These are phyloP conservation scores for Sebastes vulpes DNA, from an alignment of 2,797 vertebrate species.

Conservation along the genomic window DNA sequence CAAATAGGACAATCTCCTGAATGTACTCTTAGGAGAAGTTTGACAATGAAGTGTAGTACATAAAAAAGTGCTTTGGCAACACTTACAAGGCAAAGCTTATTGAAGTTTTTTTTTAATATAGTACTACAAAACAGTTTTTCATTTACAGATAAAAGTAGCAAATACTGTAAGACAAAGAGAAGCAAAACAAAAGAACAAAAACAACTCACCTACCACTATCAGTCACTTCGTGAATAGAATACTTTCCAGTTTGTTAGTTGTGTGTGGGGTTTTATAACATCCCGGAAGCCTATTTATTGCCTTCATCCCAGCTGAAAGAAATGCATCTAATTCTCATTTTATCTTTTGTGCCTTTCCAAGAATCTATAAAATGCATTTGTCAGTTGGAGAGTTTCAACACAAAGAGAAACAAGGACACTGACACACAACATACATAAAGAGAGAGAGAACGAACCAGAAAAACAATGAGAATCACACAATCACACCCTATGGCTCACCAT, in stretches of 20 bases:
- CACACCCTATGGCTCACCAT: neutral
- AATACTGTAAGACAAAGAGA: neutral
- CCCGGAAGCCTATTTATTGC: neutral
- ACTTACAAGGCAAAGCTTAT: no score
- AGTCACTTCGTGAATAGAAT: neutral
- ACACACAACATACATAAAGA: neutral
- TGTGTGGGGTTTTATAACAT: neutral
- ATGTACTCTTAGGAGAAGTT: neutral
- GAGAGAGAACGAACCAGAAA: neutral
- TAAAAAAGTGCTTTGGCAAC: neutral
- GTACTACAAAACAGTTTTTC: neutral
- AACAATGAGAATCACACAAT: neutral
- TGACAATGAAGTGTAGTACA: neutral
- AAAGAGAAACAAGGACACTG: constrained; percentile 2
- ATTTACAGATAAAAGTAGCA: neutral
- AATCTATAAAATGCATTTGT: constrained; percentile 8
- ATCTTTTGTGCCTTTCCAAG: constrained; percentile 12
- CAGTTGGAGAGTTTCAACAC: neutral
- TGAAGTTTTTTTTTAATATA: neutral
- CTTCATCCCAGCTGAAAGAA: neutral
- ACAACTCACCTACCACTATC: neutral
- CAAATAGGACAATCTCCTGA: neutral
- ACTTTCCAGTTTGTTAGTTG: neutral
- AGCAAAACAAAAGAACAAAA: neutral
- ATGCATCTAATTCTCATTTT: constrained; percentile 14